A percentile compares a stretch with the other conserved stretches of the same genome.
Evolutionary conservation across 2,888 invertebrate species (phyloP).

Genomic region (Linnaemya vulpina): DNA sequence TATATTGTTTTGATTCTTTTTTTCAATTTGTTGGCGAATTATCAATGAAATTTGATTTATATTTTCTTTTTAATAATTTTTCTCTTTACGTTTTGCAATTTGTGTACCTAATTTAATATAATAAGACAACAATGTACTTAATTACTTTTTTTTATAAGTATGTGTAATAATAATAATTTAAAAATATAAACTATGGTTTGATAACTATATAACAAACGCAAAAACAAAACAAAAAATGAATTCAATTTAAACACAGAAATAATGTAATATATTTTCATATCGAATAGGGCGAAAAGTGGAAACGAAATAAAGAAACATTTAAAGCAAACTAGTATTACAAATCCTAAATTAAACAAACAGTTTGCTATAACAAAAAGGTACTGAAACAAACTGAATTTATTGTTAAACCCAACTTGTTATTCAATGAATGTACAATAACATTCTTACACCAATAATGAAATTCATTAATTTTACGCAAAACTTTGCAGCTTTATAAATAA

Average conservation of each 20-base stretch:
- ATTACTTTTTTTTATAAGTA: constrained; percentile 16
- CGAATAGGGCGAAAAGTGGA: constrained; percentile 10
- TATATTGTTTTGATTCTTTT: constrained; percentile 35
- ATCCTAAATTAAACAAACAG: constrained; percentile 19
- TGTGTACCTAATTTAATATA: constrained; percentile 63
- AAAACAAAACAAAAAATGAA: constrained; percentile 27
- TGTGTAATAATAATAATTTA: constrained; percentile 40
- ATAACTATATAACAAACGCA: constrained; percentile 37
- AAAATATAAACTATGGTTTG: constrained; percentile 23
- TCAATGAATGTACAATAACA: constrained; percentile 8
- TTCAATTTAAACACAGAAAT: constrained; percentile 35
- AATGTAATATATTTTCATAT: constrained; percentile 53
- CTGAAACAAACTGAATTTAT: constrained; percentile 4
- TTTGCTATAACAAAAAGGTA: constrained; percentile 24
- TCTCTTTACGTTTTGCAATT: constrained; percentile 23
- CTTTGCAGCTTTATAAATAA: constrained; percentile 17
- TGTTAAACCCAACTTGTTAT: constrained; percentile 4
- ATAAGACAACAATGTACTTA: constrained; percentile 59
- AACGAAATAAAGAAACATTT: constrained; percentile 3
- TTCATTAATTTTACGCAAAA: constrained; percentile 33
- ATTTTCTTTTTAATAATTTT: not conserved
- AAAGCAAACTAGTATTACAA: constrained; percentile 24
- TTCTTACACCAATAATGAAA: not conserved
- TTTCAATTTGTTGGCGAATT: constrained; percentile 53
- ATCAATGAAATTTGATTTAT: constrained; percentile 40